These are phyloP conservation scores for Oasisia sp. DNA, from an alignment of 2,888 invertebrate genomes.

Conservation along the genomic window DNA sequence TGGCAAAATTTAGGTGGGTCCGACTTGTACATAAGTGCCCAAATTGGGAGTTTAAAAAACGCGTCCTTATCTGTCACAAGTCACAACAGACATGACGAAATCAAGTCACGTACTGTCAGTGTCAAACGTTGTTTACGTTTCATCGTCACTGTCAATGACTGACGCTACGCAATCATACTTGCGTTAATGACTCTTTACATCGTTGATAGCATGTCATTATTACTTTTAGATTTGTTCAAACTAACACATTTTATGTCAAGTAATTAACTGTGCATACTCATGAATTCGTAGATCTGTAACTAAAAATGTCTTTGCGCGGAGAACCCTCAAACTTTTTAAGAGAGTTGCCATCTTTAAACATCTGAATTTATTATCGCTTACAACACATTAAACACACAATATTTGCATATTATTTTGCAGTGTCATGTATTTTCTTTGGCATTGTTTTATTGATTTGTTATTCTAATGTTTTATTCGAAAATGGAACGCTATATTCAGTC, in stretches of 20 bases:
- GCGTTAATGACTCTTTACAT: neutral
- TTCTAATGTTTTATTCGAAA: neutral
- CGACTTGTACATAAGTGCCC: too few relatives aligned
- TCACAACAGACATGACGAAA: too few relatives aligned
- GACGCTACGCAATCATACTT: neutral
- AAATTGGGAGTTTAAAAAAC: too few relatives aligned
- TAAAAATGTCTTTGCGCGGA: neutral
- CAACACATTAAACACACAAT: neutral
- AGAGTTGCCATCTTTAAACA: conserved; percentile 12
- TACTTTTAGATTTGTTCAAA: neutral
- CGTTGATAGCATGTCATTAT: neutral
- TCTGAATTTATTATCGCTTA: conserved; percentile 1
- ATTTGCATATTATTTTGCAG: neutral
- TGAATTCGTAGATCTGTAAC: neutral
- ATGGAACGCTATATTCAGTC: neutral
- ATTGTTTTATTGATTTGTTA: neutral
- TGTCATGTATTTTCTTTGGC: neutral
- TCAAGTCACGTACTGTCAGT: too few relatives aligned
- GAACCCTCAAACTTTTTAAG: neutral
- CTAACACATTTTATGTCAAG: neutral
- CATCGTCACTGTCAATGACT: neutral
- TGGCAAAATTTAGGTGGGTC: too few relatives aligned
- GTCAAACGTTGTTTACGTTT: too few relatives aligned
- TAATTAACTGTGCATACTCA: neutral
- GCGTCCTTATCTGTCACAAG: too few relatives aligned